phyloP scores from a whole-genome alignment of 1,140 invertebrate species.

The Acromyrmex heyeri region DNA sequence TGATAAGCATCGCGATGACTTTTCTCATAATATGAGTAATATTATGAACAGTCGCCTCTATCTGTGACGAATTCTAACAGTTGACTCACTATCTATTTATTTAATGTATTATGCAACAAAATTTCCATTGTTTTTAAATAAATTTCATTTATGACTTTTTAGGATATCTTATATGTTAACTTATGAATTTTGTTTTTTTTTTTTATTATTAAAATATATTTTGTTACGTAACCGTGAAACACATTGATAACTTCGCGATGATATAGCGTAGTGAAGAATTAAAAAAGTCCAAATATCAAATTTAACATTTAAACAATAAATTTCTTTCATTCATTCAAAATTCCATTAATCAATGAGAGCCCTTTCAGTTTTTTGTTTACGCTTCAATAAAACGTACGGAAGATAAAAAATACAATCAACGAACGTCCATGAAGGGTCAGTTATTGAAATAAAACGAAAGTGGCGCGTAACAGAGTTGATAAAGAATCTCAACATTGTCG shows the following conservation, averaged over 20 bases:
- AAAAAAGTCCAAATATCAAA: neutral
- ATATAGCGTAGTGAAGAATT: constrained; percentile 10
- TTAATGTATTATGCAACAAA: neutral
- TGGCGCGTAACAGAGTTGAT: constrained; percentile 16
- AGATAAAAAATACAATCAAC: neutral
- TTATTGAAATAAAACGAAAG: constrained; percentile 10
- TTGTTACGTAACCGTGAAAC: neutral
- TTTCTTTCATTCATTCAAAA: no score
- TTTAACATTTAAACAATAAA: neutral
- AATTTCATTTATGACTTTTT: neutral
- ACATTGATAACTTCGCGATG: neutral
- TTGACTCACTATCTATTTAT: constrained; percentile 12
- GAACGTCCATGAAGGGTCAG: neutral
- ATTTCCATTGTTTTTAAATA: neutral
- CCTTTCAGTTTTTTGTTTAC: neutral
- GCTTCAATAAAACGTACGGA: neutral
- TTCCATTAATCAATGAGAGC: neutral
- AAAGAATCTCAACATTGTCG: constrained; percentile 47
- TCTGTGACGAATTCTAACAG: neutral
- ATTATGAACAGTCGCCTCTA: neutral
- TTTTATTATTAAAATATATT: neutral
- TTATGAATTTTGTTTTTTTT: neutral
- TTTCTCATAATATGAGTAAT: constrained; percentile 23
- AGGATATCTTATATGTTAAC: neutral
- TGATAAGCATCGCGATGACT: neutral